Base-by-base conservation (phyloP, 1,140 invertebrate genomes). In the Colletes gigas region DNA sequence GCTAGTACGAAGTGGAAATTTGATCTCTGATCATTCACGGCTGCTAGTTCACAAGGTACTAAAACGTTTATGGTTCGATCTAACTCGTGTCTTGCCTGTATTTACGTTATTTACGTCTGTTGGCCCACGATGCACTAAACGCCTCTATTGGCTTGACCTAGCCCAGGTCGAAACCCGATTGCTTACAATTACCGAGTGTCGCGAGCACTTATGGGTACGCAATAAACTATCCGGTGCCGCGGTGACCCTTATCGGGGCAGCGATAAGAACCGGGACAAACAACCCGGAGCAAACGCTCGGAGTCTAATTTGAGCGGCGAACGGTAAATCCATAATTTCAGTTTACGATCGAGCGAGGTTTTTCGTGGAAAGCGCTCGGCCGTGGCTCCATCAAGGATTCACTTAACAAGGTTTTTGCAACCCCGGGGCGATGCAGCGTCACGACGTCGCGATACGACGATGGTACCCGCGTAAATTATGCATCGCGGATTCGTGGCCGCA, bases 261-360 rank as follows among this genome's bases (percentile, higher is more conserved):
- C 12, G 71, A 73, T 73, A 73, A 73, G 57, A 62, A 62, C 71
- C 19, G 62, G 30, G 19, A 50, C 3, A 73, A 73, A 73, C 21
- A 62, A 9, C 5, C 14, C 0, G 12, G 0, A 17, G 8, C 19
- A 10, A 4, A 44, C 44, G 44, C 8, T 44, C 44, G 44, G 5
- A 9, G 44, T 44, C 44, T 44, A 44, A 44, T 44, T 44, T 44
- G 15, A 10, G 44, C 19, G 4, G 21, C 41, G 14, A 60, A 50
- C 19, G 30, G 19, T 3, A 4, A 60, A 47, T 44, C 15, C 57
- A n/a, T 62, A 73, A 17, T 15, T 73, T 62, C 21, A 12, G 12
- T 14, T 47, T 19, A 17, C 47, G 52, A 10, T 12, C n/a, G 39
- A 9, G 39, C 0, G 8, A 4, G 2, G n/a, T 14, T 47, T 12